Evolutionary conservation across 2,888 invertebrate genomes (phyloP).

Genomic region (Andrena chrysosceles): DNA sequence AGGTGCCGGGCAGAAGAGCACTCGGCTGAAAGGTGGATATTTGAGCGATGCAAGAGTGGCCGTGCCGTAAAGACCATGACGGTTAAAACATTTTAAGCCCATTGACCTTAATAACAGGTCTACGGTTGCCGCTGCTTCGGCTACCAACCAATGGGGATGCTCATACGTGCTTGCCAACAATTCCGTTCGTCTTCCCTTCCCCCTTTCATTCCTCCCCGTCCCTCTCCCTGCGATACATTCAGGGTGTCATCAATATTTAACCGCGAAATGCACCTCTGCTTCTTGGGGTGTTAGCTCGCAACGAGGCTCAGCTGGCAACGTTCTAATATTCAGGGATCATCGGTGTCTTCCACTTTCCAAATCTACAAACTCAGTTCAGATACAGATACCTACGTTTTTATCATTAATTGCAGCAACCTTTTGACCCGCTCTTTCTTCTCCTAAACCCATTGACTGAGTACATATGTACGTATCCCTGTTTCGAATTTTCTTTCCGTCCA

Average conservation of each 20-base stretch:
- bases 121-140: constrained; percentile 60
- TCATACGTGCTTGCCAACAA: constrained; percentile 30
- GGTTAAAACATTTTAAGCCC: constrained; percentile 76
- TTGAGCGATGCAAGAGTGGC: constrained; percentile 62
- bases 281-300: background rate
- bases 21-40: constrained; percentile 73
- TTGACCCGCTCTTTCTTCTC: background rate
- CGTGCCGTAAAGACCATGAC: constrained; percentile 73
- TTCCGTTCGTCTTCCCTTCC: constrained; percentile 43
- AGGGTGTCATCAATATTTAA: constrained; percentile 14
- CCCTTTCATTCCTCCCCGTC: background rate
- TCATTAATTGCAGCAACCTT: background rate
- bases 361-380: background rate
- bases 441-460: background rate
- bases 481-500: background rate
- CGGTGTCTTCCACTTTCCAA: background rate
- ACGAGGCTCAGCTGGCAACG: no score
- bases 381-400: background rate
- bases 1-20: constrained; percentile 45
- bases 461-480: background rate
- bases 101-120: constrained; percentile 78
- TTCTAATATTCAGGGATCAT: background rate
- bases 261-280: background rate
- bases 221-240: background rate
- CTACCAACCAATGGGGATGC: constrained; percentile 55